Percentiles rank a stretch among this genome's conserved stretches.
These are phyloP conservation scores for Acrobasis consociella DNA, from an alignment of 2,888 invertebrate species.

Conservation along the genomic window DNA sequence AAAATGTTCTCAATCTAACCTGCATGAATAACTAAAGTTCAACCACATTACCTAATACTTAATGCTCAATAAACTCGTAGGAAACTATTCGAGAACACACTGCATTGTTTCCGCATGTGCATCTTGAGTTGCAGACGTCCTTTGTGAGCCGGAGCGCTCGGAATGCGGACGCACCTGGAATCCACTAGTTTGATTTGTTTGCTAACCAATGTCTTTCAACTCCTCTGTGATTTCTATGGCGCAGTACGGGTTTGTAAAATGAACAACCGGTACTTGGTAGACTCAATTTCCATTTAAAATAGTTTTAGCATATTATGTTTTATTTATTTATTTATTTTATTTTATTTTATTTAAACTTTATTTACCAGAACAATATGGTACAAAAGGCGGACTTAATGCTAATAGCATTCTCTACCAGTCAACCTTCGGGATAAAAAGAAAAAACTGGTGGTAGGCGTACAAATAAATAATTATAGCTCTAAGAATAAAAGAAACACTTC, in stretches of 20 bases:
- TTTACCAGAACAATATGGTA: too few species aligned
- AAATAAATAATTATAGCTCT: too few species aligned
- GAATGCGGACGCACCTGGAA: constrained; percentile 6
- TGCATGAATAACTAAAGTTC: neutral
- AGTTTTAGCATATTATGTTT: too few species aligned
- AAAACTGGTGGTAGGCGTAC: too few species aligned
- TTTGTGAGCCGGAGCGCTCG: constrained; percentile 14
- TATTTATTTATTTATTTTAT: too few species aligned
- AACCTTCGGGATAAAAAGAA: too few species aligned
- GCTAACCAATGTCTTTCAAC: constrained; percentile 12
- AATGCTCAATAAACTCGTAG: neutral
- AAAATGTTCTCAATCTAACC: too few species aligned
- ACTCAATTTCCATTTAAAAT: too few species aligned
- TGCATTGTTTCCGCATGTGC: neutral
- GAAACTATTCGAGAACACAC: neutral
- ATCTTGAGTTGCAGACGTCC: constrained; percentile 11
- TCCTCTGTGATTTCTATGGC: constrained; percentile 7
- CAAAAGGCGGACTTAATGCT: too few species aligned
- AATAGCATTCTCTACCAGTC: too few species aligned
- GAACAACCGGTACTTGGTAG: neutral
- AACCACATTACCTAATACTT: neutral
- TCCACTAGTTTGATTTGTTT: constrained; percentile 16
- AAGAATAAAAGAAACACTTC: too few species aligned
- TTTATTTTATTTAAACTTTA: too few species aligned
- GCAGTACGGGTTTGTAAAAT: neutral